Base-by-base conservation (phyloP, 2,113 vertebrate genomes). In the Rhynchomys soricoides region DNA sequence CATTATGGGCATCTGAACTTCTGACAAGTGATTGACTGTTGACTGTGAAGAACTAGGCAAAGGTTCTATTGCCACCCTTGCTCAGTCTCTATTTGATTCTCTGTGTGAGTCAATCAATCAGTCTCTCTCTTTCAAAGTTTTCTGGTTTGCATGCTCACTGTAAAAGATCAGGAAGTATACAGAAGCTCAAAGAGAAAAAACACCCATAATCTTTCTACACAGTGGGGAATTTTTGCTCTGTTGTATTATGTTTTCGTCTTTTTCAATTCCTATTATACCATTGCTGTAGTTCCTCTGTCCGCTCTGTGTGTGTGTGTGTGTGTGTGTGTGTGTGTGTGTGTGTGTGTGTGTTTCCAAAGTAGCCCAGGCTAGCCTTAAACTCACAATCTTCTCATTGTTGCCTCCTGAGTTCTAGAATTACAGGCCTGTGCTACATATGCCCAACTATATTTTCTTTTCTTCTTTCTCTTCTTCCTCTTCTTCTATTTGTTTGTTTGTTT, bases 121-220 rank as follows among this genome's bases (percentile, higher is more conserved):
- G 31, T 22, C 48, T 57, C 37, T 45, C 15, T 78, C n/a, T 74
- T 19, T 86, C 34, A 82, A 73, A 43, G 9, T 64, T 68, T 87
- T 83, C 55, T 88, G 89, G 64, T 73, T 92, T 78, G 45, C 3
- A 0, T 82, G 34, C 52, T 97, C 71, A 52, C n/a, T 85, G 68
- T 78, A 78, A 73, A 93, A 90, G 75, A 86, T 45, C n/a, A 52
- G 43, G 43, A 93, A 87, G 59, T 95, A 95, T 19, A 15, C 62
- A 93, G 79, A 90, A 75, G 13, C 66, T 75, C 34, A 24, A 57
- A 73, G 43, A 87, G 79, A 74, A 87, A 82, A 29, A 52, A 77
- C 34, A 66, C 2, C 34, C 31, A 9, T 66, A 57, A 71, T 77
- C 40, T 59, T 82, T 74, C 79, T 45, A 29, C 2, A 59, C 62